Base-by-base conservation (phyloP, 2,797 vertebrate species). In the Ataeniobius toweri region DNA sequence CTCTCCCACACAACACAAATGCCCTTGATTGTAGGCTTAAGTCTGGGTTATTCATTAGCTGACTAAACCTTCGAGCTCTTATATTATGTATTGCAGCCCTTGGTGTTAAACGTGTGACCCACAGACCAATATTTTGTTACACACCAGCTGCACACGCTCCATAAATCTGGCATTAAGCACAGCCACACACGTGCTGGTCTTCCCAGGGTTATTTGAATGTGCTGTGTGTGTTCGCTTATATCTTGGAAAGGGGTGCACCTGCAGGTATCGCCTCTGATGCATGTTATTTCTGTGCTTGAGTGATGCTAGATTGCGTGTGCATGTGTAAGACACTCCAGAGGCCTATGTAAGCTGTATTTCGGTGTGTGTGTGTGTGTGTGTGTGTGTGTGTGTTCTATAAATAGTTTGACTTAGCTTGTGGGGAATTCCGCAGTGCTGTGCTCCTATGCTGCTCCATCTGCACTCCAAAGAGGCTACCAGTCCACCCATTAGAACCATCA, bases 401-500 rank as follows among this genome's bases (percentile, higher is more conserved):
- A 95, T 95, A 95, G 88, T 86, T 83, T 41, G 28, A 91, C 86
- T 89, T 91, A 83, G 89, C 90, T 93, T 84, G 85, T 91, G 89
- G 92, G 93, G 93, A 93, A 93, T 93, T 94, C 93, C 86, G 89
- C 93, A 94, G 85, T 93, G 92, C 91, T 85, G 88, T 83, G 84
- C 86, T 91, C 85, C 79, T 82, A 83, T 89, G 84, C 85, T 84
- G 78, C 82, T 91, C 91, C 92, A 92, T 92, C 90, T 91, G 91
- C 84, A 88, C 80, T 87, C 85, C 79, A 83, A 71, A 51, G 83
- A 86, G 78, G 82, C 75, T 24, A 86, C 87, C 89, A 91, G 91
- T 89, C 50, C 67, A 71, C 83, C 91, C 90, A 90, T 83, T 85
- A 79, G 44, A 71, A 85, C 87, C 86, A 89, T 74, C 82, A 26